Base-by-base conservation (phyloP, 2,888 invertebrate genomes). In the Griposia aprilina region DNA sequence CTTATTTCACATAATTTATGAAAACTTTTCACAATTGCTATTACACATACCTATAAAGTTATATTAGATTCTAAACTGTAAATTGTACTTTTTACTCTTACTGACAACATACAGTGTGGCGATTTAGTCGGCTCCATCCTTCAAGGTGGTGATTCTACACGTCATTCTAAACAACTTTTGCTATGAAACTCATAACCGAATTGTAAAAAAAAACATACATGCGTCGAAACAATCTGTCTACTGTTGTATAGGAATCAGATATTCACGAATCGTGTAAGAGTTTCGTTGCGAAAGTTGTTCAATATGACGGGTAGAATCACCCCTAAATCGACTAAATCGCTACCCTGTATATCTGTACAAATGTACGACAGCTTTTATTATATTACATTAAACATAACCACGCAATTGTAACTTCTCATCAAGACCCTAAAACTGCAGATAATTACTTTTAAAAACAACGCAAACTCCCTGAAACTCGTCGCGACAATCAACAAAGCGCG, bases 371-470 rank as follows among this genome's bases (percentile, higher is more conserved):
- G 36, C 55, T 65, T 52, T 62, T 36, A 67, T 55, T 10, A 17
- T 62, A 11, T 81, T 69, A 59, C 59, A 74, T 60, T 48, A 55
- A 81, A 60, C 23, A 30, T 59, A 59, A 74, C 59, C 80, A 78
- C 59, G 74, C 76, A 81, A 81, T 74, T 75, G 77, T 68, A 76
- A 74, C 69, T 76, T 76, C 72, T 65, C 71, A 59, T 74, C 68
- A 45, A 66, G 84, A 78, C 78, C 80, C 76, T 73, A 78, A 88
- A 91, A 90, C 81, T 76, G 76, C 89, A 90, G 48, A 81, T 68
- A 73, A 93, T 93, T 90, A 90, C 88, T 91, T 91, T 90, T 78
- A 83, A 86, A 90, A 91, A 92, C 91, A 93, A 93, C 91, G 88
- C 81, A 57, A 81, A 81, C 84, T 85, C 87, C 80, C 76, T 68